These are phyloP conservation scores for Limonius californicus DNA, from an alignment of 1,140 invertebrate genomes.

Conservation along the genomic window DNA sequence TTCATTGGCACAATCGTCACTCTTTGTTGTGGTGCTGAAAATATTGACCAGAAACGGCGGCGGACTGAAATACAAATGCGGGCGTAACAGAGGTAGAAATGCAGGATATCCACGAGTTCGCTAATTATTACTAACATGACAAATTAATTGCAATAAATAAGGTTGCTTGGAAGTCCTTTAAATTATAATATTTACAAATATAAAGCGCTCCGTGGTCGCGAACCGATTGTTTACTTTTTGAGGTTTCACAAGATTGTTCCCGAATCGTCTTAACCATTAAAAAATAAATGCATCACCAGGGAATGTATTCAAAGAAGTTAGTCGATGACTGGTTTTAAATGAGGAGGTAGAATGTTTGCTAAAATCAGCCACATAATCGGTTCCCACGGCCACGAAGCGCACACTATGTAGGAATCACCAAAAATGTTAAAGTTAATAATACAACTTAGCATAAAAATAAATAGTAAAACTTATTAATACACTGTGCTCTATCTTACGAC, in stretches of 20 bases:
- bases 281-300: slow-evolving; percentile 1
- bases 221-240: not conserved
- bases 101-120: not conserved
- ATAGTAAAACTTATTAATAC: slow-evolving; percentile 19
- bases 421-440: slow-evolving; percentile 30
- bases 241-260: not conserved
- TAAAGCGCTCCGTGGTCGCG: not conserved
- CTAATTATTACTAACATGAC: not conserved
- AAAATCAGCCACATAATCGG: not conserved
- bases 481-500: slow-evolving; percentile 35
- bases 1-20: slow-evolving; percentile 9
- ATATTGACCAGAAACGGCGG: not conserved
- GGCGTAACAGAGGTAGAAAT: slow-evolving; percentile 10
- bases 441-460: slow-evolving; percentile 28
- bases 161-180: slow-evolving; percentile 25
- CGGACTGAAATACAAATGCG: not conserved
- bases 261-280: not conserved
- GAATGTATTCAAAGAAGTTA: not conserved
- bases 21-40: too few species aligned
- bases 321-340: too few species aligned
- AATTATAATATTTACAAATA: slow-evolving; percentile 25
- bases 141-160: slow-evolving; percentile 6
- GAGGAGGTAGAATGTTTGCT: too few species aligned
- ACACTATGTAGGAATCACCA: slow-evolving; percentile 37
- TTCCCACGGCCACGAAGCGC: not conserved